A percentile compares a stretch with the other conserved stretches of the same genome.
Evolutionary conservation across 2,888 invertebrate species (phyloP).

Genomic region (Latheticus oryzae): DNA sequence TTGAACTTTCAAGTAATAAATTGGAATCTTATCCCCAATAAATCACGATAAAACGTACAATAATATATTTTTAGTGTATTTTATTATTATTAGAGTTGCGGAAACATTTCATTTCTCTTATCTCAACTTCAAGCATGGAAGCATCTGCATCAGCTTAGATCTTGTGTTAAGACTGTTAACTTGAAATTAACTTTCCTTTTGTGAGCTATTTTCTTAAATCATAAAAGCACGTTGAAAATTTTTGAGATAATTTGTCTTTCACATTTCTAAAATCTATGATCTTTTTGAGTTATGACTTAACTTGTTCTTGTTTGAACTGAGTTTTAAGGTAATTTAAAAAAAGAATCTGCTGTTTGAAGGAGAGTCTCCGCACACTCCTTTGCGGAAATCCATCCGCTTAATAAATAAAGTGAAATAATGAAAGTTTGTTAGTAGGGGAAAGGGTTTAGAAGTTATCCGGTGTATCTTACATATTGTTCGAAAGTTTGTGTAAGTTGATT

Average conservation of each 20-base stretch:
- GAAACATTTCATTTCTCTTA: constrained; percentile 3
- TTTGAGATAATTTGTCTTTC: constrained; percentile 5
- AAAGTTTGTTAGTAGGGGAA: constrained; percentile 19
- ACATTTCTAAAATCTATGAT: too few relatives aligned
- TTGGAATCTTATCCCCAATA: not conserved
- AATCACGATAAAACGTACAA: not conserved
- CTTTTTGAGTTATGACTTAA: too few relatives aligned
- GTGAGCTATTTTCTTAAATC: not conserved
- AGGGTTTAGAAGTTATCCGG: constrained; percentile 13
- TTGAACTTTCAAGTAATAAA: constrained; percentile 2
- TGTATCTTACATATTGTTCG: constrained; percentile 27
- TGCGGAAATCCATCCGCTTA: constrained; percentile 10
- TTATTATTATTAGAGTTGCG: constrained; percentile 5
- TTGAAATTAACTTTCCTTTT: constrained; percentile 11
- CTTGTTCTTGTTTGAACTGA: too few relatives aligned
- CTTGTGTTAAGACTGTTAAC: constrained; percentile 12
- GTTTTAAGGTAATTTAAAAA: constrained; percentile 17
- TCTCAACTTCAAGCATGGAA: constrained; percentile 2
- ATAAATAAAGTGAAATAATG: constrained; percentile 27
- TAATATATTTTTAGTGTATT: constrained; percentile 9
- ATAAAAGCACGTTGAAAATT: constrained; percentile 5
- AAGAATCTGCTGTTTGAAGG: too few relatives aligned
- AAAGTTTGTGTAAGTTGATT: constrained; percentile 34
- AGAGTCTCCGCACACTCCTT: too few relatives aligned
- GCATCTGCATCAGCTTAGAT: constrained; percentile 12